Base-by-base conservation (phyloP, 2,888 invertebrate genomes). In the Clepsis dumicolana region DNA sequence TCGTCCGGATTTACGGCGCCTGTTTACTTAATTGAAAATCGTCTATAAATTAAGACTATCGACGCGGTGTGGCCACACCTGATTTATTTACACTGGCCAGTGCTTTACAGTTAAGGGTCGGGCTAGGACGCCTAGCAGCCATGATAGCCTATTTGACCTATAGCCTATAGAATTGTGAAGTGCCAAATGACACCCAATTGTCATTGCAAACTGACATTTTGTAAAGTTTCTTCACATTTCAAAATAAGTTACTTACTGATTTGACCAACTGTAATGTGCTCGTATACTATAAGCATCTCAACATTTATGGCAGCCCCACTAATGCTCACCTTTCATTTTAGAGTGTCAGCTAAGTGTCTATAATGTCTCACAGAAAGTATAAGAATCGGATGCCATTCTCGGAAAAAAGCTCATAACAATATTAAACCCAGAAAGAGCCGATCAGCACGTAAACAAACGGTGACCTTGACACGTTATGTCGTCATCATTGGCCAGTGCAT, bases 11-110 rank as follows among this genome's bases (percentile, higher is more conserved):
- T 92, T 92, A 93, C 89, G 86, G 77, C 73, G 81, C 86, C 80
- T 91, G 91, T 90, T 87, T 75, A 79, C 87, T 83, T 87, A 90
- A 92, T 91, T 91, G 92, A 92, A 92, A 92, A 90, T 91, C 88
- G 80, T 78, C 91, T 83, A 91, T 92, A 92, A 92, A 92, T 92
- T 87, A 86, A 80, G 77, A 64, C 71, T 68, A 70, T 71, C 70
- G 78, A 72, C 76, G 62, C 71, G 77, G 70, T 77, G 76, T 75
- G 77, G 74, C 73, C 74, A 71, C 73, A 72, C 74, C 70, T 74
- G 73, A 70, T 73, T 75, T 76, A 77, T 77, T 76, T 74, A 75
- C 70, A 44, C 52, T n/a, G 24, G 10, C 59, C 41, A 59, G 59
- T 21, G 48, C n/a, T 48, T 21, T 48, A 48, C 10, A 16, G 2